Base-by-base conservation (phyloP, 2,797 vertebrate genomes). In the Miichthys miiuy region DNA sequence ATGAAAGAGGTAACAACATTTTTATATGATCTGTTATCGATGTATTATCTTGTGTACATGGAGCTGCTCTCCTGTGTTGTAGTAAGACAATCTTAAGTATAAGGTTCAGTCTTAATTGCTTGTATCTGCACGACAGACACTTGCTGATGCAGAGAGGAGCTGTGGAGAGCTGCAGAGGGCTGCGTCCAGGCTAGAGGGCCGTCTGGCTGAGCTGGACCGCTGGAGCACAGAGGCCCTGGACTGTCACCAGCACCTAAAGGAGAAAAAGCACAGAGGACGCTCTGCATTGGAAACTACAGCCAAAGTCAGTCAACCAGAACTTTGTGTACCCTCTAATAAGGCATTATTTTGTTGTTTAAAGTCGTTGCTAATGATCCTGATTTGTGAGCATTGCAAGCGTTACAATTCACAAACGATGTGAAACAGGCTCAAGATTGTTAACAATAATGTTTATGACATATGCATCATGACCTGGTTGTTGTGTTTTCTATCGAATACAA, bases 171-270 rank as follows among this genome's bases (percentile, higher is more conserved):
- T 95, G 62, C 94, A 93, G 80, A 82, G 50, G 52, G 76, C 75
- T 2, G 71, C 85, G 0, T 93, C 91, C 42, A 51, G 63, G 17
- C 80, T 95, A 3, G 94, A 94, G 61, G 87, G 89, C 5, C 68
- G 77, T 17, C 80, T 95, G 72, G 90, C 91, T 38, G 91, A 93
- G 75, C 75, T 94, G 80, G 80, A 80, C 58, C 85, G 17, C 73
- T 95, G 93, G 93, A 90, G 75, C 83, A 75, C 80, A 0, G 90
- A 93, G 9, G 89, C 91, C 2, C 55, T 83, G 75, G 89, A 94
- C 63, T 64, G 78, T 56, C 83, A 76, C 72, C 72, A 83, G 23
- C 81, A 81, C n/a, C 77, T 89, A 3, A 87, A 65, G 81, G 83
- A 84, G 14, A 82, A 68, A 50, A 68, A 73, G 20, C 80, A 70